Conservation (phyloP, 2,797 vertebrate species). For the Natrix natrix region DNA sequence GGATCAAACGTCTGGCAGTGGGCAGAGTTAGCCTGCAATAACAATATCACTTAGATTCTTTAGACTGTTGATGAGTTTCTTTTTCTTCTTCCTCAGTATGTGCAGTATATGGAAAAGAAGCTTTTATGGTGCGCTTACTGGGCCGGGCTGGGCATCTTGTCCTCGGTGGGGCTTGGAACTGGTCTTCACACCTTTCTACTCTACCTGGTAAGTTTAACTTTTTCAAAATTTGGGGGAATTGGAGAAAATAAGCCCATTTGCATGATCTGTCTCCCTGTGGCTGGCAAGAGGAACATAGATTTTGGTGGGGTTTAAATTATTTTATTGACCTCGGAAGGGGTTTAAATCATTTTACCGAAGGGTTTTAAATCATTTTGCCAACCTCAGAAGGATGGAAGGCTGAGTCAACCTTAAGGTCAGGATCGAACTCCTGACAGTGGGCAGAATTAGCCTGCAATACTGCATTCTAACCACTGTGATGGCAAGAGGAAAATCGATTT, state of each 20-base stretch:
- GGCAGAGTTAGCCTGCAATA: neutral
- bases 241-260: too few species aligned
- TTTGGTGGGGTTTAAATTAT: too few species aligned
- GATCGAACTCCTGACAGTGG: too few species aligned
- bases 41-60: neutral
- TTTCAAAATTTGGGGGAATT: neutral
- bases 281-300: neutral
- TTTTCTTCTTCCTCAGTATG: constrained; percentile 76
- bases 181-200: constrained; percentile 97
- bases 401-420: too few species aligned
- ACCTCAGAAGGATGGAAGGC: too few species aligned
- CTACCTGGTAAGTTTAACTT: constrained; percentile 84
- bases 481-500: too few species aligned
- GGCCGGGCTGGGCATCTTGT: constrained; percentile 91
- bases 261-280: neutral
- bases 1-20: too few species aligned
- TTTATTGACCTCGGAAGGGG: too few species aligned
- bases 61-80: neutral
- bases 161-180: constrained; percentile 95
- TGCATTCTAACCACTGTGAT: too few species aligned
- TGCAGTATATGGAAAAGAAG: constrained; percentile 86
- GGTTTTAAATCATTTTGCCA: too few species aligned
- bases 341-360: too few species aligned
- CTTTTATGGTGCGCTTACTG: constrained; percentile 98
- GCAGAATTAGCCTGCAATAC: too few species aligned